Percentiles rank a stretch among this genome's conserved stretches.
phyloP scores from a whole-genome alignment of 2,888 invertebrate species.

The Loripinus fragilis region DNA sequence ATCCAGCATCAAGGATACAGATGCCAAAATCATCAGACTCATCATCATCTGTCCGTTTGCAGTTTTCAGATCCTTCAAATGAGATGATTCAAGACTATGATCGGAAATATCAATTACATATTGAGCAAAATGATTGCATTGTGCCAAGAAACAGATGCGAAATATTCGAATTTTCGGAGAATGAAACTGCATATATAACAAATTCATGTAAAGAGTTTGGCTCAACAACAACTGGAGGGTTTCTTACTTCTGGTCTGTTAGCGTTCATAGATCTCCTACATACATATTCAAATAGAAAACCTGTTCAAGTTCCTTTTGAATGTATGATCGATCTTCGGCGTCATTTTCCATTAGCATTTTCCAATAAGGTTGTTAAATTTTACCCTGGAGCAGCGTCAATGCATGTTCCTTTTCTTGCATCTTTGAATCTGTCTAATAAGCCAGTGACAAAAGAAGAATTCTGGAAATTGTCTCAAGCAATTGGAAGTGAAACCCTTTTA shows the following conservation, averaged over 20 bases:
- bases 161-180: not conserved
- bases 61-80: not conserved
- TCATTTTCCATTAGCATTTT: conserved; percentile 3
- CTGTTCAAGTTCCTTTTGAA: conserved; percentile 45
- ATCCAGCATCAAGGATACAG: not conserved
- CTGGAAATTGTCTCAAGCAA: conserved; percentile 45
- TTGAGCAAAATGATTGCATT: not conserved
- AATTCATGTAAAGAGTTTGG: conserved; percentile 15
- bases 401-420: conserved; percentile 38
- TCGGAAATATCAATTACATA: not conserved
- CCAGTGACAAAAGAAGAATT: conserved; percentile 30
- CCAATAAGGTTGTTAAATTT: conserved; percentile 8
- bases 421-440: conserved; percentile 21
- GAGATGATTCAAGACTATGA: not conserved
- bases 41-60: not conserved
- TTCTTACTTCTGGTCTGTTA: conserved; percentile 41
- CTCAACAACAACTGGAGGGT: conserved; percentile 26
- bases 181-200: not conserved
- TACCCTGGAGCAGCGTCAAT: conserved; percentile 47
- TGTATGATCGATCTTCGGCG: conserved; percentile 52
- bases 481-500: conserved; percentile 25
- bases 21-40: not conserved
- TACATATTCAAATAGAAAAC: not conserved
- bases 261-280: conserved; percentile 48
- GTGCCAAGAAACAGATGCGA: not conserved